Percentiles rank a stretch among this genome's conserved stretches.
phyloP scores from a whole-genome alignment of 2,113 vertebrate species.

The Hirundichthys speculiger region DNA sequence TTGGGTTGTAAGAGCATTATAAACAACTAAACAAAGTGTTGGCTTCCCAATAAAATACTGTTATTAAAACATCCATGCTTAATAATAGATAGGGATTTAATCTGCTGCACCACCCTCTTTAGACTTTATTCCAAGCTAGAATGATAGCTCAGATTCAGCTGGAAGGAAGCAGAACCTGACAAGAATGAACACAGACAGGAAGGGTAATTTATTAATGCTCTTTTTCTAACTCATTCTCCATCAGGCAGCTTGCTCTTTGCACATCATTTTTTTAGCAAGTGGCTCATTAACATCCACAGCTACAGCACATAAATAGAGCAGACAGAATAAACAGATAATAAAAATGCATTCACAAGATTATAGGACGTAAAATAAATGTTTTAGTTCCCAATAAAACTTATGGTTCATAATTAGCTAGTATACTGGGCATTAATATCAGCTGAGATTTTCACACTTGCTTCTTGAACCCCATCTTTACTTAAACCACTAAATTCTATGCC shows the following conservation, averaged over 20 bases:
- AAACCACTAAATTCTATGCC: slow-evolving; percentile 67
- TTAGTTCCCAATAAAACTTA: slow-evolving; percentile 76
- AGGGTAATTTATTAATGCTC: slow-evolving; percentile 72
- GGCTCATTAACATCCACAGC: slow-evolving; percentile 74
- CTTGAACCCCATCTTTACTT: slow-evolving; percentile 22
- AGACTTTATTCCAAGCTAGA: slow-evolving; percentile 34
- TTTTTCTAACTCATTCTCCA: slow-evolving; percentile 65
- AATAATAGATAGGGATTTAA: slow-evolving; percentile 64
- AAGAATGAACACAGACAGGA: slow-evolving; percentile 59
- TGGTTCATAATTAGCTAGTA: slow-evolving; percentile 69
- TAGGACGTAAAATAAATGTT: slow-evolving; percentile 69
- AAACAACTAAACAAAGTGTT: slow-evolving; percentile 57
- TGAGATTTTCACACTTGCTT: slow-evolving; percentile 3
- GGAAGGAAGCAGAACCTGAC: slow-evolving; percentile 47
- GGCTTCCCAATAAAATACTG: slow-evolving; percentile 63
- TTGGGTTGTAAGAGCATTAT: slow-evolving; percentile 37
- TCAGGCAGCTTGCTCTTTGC: slow-evolving; percentile 53
- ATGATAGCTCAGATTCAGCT: slow-evolving; percentile 43
- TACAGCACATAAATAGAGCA: slow-evolving; percentile 69
- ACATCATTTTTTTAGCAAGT: slow-evolving; percentile 63
- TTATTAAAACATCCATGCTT: slow-evolving; percentile 64
- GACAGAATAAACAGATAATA: slow-evolving; percentile 59
- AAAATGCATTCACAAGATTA: slow-evolving; percentile 60
- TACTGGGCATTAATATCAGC: slow-evolving; percentile 46
- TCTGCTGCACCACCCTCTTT: slow-evolving; percentile 45